Evolutionary conservation across 2,888 invertebrate genomes (phyloP), one percentile per base, ranked within the genome.

Genomic region (Dolomedes plantarius): DNA sequence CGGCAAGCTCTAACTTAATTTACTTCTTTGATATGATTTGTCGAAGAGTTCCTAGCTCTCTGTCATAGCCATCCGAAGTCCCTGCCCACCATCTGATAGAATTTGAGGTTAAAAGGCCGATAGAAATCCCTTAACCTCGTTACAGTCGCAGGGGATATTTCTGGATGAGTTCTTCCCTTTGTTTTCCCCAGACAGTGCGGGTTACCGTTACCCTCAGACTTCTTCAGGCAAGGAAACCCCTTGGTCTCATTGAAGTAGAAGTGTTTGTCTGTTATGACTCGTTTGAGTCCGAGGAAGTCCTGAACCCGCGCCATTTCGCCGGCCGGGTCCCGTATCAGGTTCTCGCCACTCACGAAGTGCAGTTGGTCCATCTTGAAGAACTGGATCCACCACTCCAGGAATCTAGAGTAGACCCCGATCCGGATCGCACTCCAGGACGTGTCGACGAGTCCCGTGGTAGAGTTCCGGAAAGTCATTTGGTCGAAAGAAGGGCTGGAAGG

Each of bases 61-160:
- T 39, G 75, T 87, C 82, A 88, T 68, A 97, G 96, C 98, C 98
- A 98, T 87, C 96, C 96, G 89, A 98, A 94, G 92, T 97, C 96
- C 91, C 96, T 95, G 3, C 96, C 96, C 19, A 97, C 95, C 89
- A 98, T 94, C 90, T 97, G 96, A 92, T 97, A 97, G 91, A 97
- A 97, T 90, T 95, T 94, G 91, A 96, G 96, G 88, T 92, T 92
- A 85, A 91, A 92, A 7, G 91, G 91, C 68, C 90, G 88, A 82
- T 91, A 92, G 87, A 92, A 93, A 69, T 91, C 89, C 71, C 90
- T 89, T 68, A 93, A 89, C 72, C 90, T 88, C 29, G 90, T 88
- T 11, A 91, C 36, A 0, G 82, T 86, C 41, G 79, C 75, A 2
- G 89, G 88, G 72, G 90, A 89, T 11, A 93, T 90, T 11, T 90